Base-by-base conservation (phyloP, 64 coral and sea anemone genomes). In the Montipora capricornis region DNA sequence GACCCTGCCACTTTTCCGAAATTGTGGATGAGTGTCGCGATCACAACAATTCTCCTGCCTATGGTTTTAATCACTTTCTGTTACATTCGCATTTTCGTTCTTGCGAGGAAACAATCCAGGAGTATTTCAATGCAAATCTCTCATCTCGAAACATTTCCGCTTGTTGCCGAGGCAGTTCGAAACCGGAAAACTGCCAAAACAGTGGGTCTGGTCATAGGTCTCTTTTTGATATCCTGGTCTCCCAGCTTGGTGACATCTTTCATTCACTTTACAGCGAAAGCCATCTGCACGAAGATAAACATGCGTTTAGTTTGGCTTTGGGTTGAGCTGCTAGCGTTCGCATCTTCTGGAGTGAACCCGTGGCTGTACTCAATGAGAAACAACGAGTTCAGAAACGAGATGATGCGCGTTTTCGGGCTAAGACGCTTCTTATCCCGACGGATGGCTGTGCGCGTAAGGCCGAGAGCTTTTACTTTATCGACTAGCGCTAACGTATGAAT, bases 41-140 rank as follows among this genome's bases (percentile, higher is more conserved):
- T 96, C 12, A 16, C 84, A 15, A 93, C 95, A 4, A 89, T 96
- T 52, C 87, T 96, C 49, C 55, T 96, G 16, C 95, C 95, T 12
- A 82, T 93, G 60, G 58, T 73, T 46, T 6, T 89, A 3, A 96
- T 96, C 22, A 53, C 80, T 5, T 93, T 89, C 20, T 93, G 84
- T 26, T 96, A 96, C 78, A 68, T 22, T 1, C 80, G 74, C 49
- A 96, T 96, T 3, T 89, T 93, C 15, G 80, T 68, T 47, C 68
- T 69, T 3, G 95, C 90, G 3, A 89, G 68, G 77, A 79, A 49
- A 46, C 90, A 96, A 46, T 76, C 50, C 46, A 67, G 52, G 14
- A 86, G 66, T 6, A 96, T 96, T 47, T 46, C 77, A 2, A 44
- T 15, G 24, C 86, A 15, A 67, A 87, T 2, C 26, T 87, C 49